phyloP scores from a whole-genome alignment of 1,140 invertebrate genomes.

The Rhagoletis pomonella region DNA sequence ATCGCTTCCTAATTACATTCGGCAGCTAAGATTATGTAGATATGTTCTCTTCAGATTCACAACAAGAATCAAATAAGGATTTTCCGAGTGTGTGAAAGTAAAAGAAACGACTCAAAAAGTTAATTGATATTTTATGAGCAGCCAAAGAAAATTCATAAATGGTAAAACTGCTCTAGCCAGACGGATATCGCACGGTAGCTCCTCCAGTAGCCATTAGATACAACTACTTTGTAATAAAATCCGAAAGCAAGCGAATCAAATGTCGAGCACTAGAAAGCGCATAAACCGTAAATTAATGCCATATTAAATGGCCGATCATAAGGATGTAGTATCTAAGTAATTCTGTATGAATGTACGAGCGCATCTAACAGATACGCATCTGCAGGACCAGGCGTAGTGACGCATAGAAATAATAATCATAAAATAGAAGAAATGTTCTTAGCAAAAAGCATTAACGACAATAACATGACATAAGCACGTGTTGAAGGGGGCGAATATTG shows the following conservation, averaged over 20 bases:
- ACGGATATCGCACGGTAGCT: too few species aligned
- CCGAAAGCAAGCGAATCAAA: neutral
- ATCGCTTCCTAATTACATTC: too few species aligned
- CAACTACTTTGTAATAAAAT: neutral
- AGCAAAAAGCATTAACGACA: slow-evolving; percentile 5
- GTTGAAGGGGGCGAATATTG: slow-evolving; percentile 10
- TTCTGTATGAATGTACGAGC: neutral
- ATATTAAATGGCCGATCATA: slow-evolving; percentile 34
- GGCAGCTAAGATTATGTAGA: too few species aligned
- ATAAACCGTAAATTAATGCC: slow-evolving; percentile 17
- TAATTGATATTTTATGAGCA: slow-evolving; percentile 4
- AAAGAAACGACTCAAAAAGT: neutral
- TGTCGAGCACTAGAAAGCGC: neutral
- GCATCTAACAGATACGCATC: slow-evolving; percentile 15
- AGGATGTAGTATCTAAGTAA: neutral
- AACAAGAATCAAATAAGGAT: too few species aligned
- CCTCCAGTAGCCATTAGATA: neutral
- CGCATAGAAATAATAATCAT: slow-evolving; percentile 29
- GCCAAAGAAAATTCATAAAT: neutral
- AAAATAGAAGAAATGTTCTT: slow-evolving; percentile 28
- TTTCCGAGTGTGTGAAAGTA: neutral
- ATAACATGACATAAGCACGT: slow-evolving; percentile 42
- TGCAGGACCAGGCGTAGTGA: neutral
- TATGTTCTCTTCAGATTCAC: too few species aligned
- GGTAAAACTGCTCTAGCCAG: neutral